Percentiles rank a stretch among this genome's conserved stretches.
Evolutionary conservation across 2,113 vertebrate species (phyloP).

Genomic region (Aramus guarauna): DNA sequence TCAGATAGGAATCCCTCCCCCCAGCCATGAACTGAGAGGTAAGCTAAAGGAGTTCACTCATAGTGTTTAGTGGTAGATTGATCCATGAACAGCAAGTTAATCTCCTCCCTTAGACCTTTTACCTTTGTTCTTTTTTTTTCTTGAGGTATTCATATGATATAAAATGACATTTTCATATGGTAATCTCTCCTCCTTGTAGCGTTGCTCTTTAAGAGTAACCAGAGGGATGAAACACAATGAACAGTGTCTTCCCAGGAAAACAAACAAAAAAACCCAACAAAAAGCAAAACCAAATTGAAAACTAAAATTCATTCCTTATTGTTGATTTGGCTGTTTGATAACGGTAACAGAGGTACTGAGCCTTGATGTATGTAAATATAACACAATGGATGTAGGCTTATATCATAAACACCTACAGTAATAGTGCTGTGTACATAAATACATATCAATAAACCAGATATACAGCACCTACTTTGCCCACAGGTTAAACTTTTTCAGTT

Average conservation of each 20-base stretch:
- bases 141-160: conserved; percentile 53
- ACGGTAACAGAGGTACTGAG: conserved; percentile 8
- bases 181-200: conserved; percentile 61
- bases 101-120: conserved; percentile 48
- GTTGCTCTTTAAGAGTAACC: conserved; percentile 56
- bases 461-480: background rate
- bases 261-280: background rate
- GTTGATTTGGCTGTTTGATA: background rate
- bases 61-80: background rate
- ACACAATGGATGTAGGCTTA: background rate
- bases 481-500: conserved; percentile 41
- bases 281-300: background rate
- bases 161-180: conserved; percentile 72
- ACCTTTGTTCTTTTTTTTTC: conserved; percentile 56
- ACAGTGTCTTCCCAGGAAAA: background rate
- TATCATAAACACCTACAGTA: background rate
- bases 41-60: background rate
- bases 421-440: background rate
- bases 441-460: background rate
- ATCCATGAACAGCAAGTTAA: conserved; percentile 43
- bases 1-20: conserved; percentile 18
- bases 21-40: conserved; percentile 42
- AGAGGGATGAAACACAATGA: conserved; percentile 27
- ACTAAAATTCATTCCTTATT: conserved; percentile 22
- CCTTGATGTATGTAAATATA: background rate